Evolutionary conservation across 1,140 invertebrate species (phyloP), one percentile per base, ranked within the genome.

Genomic region (Drosophila miranda): DNA sequence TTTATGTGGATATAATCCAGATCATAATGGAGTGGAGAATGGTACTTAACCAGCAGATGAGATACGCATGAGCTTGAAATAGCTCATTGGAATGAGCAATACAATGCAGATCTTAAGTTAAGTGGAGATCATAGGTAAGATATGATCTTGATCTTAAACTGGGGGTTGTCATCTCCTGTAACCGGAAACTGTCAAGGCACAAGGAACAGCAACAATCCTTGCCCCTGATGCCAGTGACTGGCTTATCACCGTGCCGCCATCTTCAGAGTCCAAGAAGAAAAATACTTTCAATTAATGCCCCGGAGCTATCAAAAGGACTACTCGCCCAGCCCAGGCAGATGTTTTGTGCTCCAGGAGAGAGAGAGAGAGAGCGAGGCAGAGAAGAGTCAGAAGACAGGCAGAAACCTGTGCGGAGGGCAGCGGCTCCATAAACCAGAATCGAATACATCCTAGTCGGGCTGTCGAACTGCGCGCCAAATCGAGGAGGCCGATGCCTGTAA

Each of bases 211-310:
- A 45, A 62, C 50, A 70, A 86, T 57, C 51, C 55, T 46, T 55
- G 52, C 58, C 46, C 23, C 3, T 5, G 23, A 26, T 26, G 23
- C 23, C 23, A 6, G 6, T 26, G 23, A 26, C 23, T 26, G 23
- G 23, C 23, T 26, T 26, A 26, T 26, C 23, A 5, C 23, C 23
- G 0, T 23, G 23, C 23, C 3, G 23, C 3, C 23, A 26, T 26
- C 23, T 5, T 49, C 76, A 42, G 46, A 61, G 55, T 51, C 28
- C 48, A 64, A 19, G 16, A 59, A 44, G 55, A 57, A 71, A 84
- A 86, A 81, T 84, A 70, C 77, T 71, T 81, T 84, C 81, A 81
- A 86, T 86, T 84, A 81, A 80, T 74, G 62, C 62, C 50, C 21
- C 38, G 62, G 34, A 3, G 34, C 74, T 63, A 69, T 66, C 55